Evolutionary conservation across 2,888 invertebrate genomes (phyloP), one percentile per base, ranked within the genome.

Genomic region (Nomada ruficornis): DNA sequence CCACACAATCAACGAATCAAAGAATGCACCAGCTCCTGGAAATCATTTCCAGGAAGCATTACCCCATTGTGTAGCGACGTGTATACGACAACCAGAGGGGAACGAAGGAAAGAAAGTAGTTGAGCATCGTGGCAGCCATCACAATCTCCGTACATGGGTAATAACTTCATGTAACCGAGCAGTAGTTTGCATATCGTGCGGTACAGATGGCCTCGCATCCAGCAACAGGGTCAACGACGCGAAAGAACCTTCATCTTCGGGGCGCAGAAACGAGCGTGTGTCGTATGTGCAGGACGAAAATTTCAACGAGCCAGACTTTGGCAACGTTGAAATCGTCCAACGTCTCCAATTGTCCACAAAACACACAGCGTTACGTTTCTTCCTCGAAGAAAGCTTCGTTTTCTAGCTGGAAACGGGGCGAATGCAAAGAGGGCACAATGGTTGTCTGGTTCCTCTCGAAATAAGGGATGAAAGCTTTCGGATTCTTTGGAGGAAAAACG

Each of bases 141-240:
- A 70, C 70, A 57, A 82, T 82, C 76, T 47, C 42, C 26, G 70
- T 42, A 18, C 84, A 44, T 55, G 70, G 54, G 54, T 86, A 85
- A 86, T 86, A 86, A 83, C 86, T 85, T 76, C 44, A 71, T 82
- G 82, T 52, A 60, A 73, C 63, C 74, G 70, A 74, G 52, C 74
- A 60, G 78, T 50, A 63, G 76, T 83, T 83, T 83, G 86, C 86
- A 83, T 83, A 86, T 83, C 82, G 75, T 63, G 63, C 79, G 47
- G 60, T 54, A 68, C 50, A 77, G 78, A 1, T 54, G 77, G 67
- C 42, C 67, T 60, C 42, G 47, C 47, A 23, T 50, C 60, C 54
- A 60, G 60, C 60, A 71, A 59, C 62, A 36, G 68, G 80, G 80
- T 80, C 70, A 80, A 80, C 70, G 80, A 80, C 80, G 80, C 64